Base-by-base conservation (phyloP, 2,113 vertebrate species). In the Cryptomyrus ogoouensis region DNA sequence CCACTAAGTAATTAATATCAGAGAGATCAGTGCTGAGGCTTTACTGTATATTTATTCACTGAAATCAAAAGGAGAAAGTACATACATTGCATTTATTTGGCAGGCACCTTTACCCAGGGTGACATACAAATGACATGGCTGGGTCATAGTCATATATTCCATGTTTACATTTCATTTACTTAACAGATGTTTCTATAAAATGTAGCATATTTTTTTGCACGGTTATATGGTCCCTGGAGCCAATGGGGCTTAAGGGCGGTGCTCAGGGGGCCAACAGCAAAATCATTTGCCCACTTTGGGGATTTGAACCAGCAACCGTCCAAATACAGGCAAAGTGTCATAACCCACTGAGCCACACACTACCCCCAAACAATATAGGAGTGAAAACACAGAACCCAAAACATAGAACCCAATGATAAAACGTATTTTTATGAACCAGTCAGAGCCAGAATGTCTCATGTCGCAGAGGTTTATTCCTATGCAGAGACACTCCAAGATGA, bases 401-500 rank as follows among this genome's bases (percentile, higher is more conserved):
- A 8, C 19, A 24, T 17, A 83, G 80, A 83, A 74, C 66, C 9
- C 66, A 13, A 35, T 74, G 66, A 27, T 74, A 35, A 27, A 74
- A 74, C 0, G 0, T 74, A 70, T 74, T 74, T 74, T 35, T 35
- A 35, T 27, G 27, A 74, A 35, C 27, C 66, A 35, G 3, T n/a
- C 6, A n/a, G 2, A 58, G n/a, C 27, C 12, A 31, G 66, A 74
- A 74, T 35, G 66, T 4, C 1, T 74, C n/a, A 35, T 31, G 66
- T 74, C 1, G 2, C n/a, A 35, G 27, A 27, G 66, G n/a, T 35
- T 70, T 70, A 27, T 31, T 12, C 8, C 27, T 35, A 15, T n/a
- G n/a, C 66, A 74, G 66, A 74, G 27, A 74, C 35, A 74, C 27
- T 74, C n/a, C 66, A 74, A 97, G 93, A 74, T 35, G 66, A 74